Evolutionary conservation across 2,888 invertebrate species (phyloP).

Genomic region (Drosophila trichaetosa): DNA sequence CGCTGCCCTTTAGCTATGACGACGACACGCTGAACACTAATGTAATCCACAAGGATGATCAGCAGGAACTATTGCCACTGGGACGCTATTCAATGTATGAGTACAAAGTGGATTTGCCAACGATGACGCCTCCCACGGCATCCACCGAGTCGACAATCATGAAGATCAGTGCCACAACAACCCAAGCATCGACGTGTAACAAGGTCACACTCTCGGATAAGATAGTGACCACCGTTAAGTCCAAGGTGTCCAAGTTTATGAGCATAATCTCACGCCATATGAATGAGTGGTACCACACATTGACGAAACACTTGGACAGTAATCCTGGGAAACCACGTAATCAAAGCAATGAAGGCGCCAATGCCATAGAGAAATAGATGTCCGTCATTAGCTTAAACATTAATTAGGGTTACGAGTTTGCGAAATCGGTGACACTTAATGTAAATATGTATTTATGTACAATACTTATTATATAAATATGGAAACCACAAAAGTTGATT

Average conservation of each 20-base stretch:
- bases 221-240: constrained; percentile 71
- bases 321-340: constrained; percentile 7
- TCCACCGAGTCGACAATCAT: constrained; percentile 51
- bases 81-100: constrained; percentile 55
- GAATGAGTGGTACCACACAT: constrained; percentile 81
- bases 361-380: constrained; percentile 43
- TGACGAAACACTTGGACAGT: constrained; percentile 63
- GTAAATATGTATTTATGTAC: constrained; percentile 71
- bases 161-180: constrained; percentile 41
- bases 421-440: constrained; percentile 20
- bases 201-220: constrained; percentile 45
- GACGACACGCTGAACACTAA: constrained; percentile 63
- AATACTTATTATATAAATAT: constrained; percentile 13
- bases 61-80: constrained; percentile 54
- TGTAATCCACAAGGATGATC: constrained; percentile 71
- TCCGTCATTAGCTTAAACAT: not conserved
- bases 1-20: constrained; percentile 34
- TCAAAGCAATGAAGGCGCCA: constrained; percentile 11
- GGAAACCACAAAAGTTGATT: constrained; percentile 15
- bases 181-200: not conserved
- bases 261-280: constrained; percentile 80
- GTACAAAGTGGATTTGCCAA: constrained; percentile 49
- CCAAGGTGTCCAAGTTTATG: constrained; percentile 76
- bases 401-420: not conserved
- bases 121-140: constrained; percentile 6